Evolutionary conservation across 1,140 invertebrate genomes (phyloP).

Genomic region (Neodiprion lecontei): DNA sequence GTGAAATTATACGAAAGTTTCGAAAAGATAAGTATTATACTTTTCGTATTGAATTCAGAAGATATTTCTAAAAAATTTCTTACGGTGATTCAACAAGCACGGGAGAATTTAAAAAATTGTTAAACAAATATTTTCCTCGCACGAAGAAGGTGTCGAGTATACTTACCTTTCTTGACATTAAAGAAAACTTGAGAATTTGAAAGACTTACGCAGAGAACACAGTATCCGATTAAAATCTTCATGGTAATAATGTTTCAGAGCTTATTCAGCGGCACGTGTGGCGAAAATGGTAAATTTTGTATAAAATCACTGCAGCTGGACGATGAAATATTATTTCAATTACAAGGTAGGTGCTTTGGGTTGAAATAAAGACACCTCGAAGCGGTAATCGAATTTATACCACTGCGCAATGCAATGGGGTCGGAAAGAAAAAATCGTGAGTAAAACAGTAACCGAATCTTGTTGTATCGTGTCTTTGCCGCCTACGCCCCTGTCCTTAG

Average conservation of each 20-base stretch:
- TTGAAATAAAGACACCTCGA: conserved; percentile 32
- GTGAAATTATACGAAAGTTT: too few species aligned
- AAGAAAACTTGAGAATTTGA: not conserved
- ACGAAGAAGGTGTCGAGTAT: too few species aligned
- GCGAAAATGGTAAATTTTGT: too few species aligned
- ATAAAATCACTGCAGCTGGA: too few species aligned
- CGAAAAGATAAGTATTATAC: too few species aligned
- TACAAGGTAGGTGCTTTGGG: not conserved
- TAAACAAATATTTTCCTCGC: too few species aligned
- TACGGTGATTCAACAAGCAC: too few species aligned
- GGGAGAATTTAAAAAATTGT: too few species aligned
- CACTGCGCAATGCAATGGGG: conserved; percentile 32
- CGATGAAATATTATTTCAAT: not conserved
- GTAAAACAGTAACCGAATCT: conserved; percentile 27
- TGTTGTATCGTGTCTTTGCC: conserved; percentile 29
- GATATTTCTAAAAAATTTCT: too few species aligned
- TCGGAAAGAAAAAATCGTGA: conserved; percentile 23
- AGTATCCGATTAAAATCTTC: conserved; percentile 24
- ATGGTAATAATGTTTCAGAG: conserved; percentile 25
- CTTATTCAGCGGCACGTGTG: not conserved
- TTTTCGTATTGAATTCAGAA: too few species aligned
- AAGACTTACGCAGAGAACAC: conserved; percentile 42
- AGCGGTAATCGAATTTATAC: conserved; percentile 45
- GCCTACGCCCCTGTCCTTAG: conserved; percentile 34
- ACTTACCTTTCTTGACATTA: conserved; percentile 10